Evolutionary conservation across 1,140 invertebrate genomes (phyloP).

Genomic region (Nasonia giraulti): DNA sequence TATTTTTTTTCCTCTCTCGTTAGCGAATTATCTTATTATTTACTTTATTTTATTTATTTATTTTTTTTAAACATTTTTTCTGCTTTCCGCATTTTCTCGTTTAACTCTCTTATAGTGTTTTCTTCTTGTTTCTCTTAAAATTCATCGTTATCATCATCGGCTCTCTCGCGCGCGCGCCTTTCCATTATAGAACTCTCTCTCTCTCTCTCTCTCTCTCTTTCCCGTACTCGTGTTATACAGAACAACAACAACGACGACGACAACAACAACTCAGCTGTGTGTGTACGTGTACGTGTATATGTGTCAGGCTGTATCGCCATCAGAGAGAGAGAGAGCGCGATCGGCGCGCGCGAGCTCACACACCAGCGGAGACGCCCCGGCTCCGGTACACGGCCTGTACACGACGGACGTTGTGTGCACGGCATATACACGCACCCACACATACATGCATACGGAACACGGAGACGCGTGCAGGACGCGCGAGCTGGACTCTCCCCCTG

Average conservation of each 20-base stretch:
- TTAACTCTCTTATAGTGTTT: constrained; percentile 1
- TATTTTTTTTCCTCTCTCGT: not conserved
- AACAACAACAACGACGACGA: not conserved
- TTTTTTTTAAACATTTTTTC: not conserved
- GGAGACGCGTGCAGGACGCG: not conserved
- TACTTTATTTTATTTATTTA: not conserved
- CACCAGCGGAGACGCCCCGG: not conserved
- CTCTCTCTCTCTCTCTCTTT: not conserved
- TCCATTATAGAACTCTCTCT: no score
- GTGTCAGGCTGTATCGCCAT: no score
- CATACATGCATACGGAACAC: not conserved
- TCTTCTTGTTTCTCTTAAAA: not conserved
- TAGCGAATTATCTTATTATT: not conserved
- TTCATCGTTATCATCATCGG: not conserved
- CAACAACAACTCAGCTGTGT: not conserved
- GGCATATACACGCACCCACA: not conserved
- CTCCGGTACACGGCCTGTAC: not conserved
- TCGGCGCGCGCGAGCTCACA: not conserved
- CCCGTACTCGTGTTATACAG: not conserved
- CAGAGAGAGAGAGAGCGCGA: constrained; percentile 3
- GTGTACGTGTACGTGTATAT: no score
- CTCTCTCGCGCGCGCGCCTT: not conserved
- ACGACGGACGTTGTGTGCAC: not conserved
- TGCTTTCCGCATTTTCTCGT: not conserved
- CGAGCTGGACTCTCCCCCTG: not conserved